phyloP scores from a whole-genome alignment of 2,113 vertebrate species.

The Dromaius novaehollandiae region DNA sequence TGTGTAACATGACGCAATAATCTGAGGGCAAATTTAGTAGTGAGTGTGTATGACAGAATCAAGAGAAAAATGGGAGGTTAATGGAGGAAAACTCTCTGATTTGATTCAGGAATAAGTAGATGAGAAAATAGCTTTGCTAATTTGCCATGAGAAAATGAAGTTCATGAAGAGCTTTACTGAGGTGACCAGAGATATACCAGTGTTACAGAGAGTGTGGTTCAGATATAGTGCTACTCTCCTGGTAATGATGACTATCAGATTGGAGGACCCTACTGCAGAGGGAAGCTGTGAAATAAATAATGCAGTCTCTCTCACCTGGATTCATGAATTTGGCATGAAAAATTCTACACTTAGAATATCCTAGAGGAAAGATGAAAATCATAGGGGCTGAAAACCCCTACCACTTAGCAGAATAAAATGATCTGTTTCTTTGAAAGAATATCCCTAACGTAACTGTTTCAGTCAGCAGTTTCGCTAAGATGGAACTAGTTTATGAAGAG shows the following conservation, averaged over 20 bases:
- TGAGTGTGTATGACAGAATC: constrained; percentile 82
- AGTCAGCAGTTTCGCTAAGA: not conserved
- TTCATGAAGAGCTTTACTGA: constrained; percentile 67
- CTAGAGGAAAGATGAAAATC: constrained; percentile 27
- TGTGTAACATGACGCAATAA: constrained; percentile 87
- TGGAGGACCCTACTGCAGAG: not conserved
- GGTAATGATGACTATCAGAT: not conserved
- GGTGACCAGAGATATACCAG: constrained; percentile 45
- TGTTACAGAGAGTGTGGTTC: constrained; percentile 22
- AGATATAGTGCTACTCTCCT: constrained; percentile 52
- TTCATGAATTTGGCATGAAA: constrained; percentile 27
- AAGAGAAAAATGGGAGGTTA: constrained; percentile 67
- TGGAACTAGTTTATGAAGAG: not conserved
- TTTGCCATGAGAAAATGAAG: constrained; percentile 69
- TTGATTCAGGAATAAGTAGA: constrained; percentile 68
- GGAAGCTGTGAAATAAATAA: constrained; percentile 15
- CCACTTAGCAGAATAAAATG: not conserved
- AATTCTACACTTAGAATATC: constrained; percentile 25
- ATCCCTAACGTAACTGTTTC: not conserved
- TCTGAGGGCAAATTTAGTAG: constrained; percentile 82
- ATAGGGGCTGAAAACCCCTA: constrained; percentile 23
- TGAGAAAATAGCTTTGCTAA: constrained; percentile 74
- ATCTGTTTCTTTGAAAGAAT: not conserved
- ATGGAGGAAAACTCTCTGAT: constrained; percentile 58
- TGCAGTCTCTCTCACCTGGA: not conserved